These are phyloP conservation scores for Pristionchus maxplancki DNA, from an alignment of 2,888 invertebrate genomes.

Conservation along the genomic window DNA sequence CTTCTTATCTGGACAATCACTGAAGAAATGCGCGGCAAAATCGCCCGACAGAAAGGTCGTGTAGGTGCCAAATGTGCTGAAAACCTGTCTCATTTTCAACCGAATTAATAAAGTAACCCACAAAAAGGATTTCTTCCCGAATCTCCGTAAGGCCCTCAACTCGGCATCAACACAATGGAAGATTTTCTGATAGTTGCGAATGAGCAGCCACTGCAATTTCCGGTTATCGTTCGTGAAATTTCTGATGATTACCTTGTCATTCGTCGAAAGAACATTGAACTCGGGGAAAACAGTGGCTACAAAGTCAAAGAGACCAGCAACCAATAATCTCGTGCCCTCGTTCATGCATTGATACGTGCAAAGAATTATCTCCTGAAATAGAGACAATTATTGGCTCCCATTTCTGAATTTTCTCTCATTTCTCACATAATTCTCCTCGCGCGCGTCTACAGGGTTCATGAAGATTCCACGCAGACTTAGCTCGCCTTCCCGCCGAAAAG, in stretches of 20 bases:
- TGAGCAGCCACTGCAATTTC: conserved; percentile 1
- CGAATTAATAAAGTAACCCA: too few relatives aligned
- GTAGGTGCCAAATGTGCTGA: background rate
- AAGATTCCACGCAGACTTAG: background rate
- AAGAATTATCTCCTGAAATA: background rate
- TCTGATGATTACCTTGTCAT: too few relatives aligned
- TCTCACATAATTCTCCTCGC: background rate
- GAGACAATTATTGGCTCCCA: too few relatives aligned
- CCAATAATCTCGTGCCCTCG: background rate
- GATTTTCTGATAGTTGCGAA: background rate
- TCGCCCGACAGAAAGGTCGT: background rate
- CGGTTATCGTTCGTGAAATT: too few relatives aligned
- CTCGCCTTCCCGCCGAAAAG: background rate
- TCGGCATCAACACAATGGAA: background rate
- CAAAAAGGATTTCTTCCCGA: background rate
- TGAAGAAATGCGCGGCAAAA: background rate
- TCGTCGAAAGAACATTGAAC: too few relatives aligned
- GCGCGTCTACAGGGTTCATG: background rate
- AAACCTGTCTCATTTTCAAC: too few relatives aligned
- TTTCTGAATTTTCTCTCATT: too few relatives aligned
- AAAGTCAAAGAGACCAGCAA: background rate
- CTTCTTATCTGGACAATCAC: background rate
- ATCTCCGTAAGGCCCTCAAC: background rate
- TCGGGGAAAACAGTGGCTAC: background rate
- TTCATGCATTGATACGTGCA: conserved; percentile 23